phyloP scores from a whole-genome alignment of 2,888 invertebrate genomes.

The Drosophila subquinaria region DNA sequence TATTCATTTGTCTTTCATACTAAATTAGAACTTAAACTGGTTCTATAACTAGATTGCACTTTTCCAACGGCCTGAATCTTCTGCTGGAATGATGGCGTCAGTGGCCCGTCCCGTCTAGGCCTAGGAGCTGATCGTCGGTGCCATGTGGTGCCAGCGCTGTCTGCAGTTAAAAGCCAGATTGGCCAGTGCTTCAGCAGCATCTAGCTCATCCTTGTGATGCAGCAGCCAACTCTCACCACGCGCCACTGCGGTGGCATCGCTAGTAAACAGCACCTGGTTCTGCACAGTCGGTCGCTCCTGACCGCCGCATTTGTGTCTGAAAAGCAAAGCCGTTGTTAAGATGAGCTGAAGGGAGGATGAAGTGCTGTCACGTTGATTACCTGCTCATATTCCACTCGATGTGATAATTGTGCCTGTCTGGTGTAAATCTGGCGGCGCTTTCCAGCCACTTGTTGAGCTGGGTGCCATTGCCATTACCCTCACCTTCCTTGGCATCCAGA shows the following conservation, averaged over 20 bases:
- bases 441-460: constrained; percentile 91
- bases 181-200: constrained; percentile 91
- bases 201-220: constrained; percentile 90
- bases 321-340: neutral
- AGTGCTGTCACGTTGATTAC: constrained; percentile 40
- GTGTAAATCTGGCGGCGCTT: constrained; percentile 91
- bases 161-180: constrained; percentile 87
- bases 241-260: constrained; percentile 53
- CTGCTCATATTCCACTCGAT: constrained; percentile 87
- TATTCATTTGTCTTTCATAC: constrained; percentile 69
- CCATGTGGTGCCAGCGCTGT: constrained; percentile 79
- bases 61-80: constrained; percentile 72
- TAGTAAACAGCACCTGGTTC: constrained; percentile 58
- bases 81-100: constrained; percentile 82
- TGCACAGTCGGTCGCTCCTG: constrained; percentile 51
- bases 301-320: constrained; percentile 75
- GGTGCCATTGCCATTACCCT: constrained; percentile 82
- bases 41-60: constrained; percentile 69
- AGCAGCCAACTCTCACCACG: constrained; percentile 69
- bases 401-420: constrained; percentile 90
- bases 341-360: neutral
- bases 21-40: constrained; percentile 55
- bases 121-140: constrained; percentile 76
- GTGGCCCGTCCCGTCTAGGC: constrained; percentile 28
- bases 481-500: constrained; percentile 14